These are phyloP conservation scores for Geotrypetes seraphini DNA, from an alignment of 2,797 vertebrate species.

Conservation along the genomic window DNA sequence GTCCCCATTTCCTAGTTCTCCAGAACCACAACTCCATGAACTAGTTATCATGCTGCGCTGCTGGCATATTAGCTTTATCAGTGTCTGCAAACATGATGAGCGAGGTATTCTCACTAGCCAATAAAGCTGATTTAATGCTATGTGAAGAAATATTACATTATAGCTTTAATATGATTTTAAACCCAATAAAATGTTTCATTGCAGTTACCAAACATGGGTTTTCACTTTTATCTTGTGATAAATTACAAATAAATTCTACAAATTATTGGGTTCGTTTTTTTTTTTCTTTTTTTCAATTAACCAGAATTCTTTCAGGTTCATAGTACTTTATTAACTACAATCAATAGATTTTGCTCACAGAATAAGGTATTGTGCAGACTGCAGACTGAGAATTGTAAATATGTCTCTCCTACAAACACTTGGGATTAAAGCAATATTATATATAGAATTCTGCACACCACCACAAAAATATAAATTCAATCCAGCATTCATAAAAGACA, in stretches of 20 bases:
- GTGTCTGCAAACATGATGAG: not conserved
- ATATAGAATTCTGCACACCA: constrained; percentile 5
- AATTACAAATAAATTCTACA: constrained; percentile 11
- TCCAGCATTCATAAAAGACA: not conserved
- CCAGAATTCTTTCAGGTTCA: constrained; percentile 18
- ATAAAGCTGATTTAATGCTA: constrained; percentile 1
- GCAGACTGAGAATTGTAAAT: constrained; percentile 29
- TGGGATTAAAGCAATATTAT: constrained; percentile 4
- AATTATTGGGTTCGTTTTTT: constrained; percentile 29
- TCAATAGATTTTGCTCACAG: constrained; percentile 47
- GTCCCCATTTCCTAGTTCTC: too few species aligned
- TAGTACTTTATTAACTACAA: constrained; percentile 23
- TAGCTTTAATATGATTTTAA: constrained; percentile 31
- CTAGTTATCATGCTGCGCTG: not conserved
- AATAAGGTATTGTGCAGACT: constrained; percentile 29
- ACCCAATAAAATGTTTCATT: constrained; percentile 26
- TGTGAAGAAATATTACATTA: constrained; percentile 26
- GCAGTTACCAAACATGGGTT: constrained; percentile 8
- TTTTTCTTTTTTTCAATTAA: constrained; percentile 47
- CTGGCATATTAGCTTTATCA: not conserved
- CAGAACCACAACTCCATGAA: too few species aligned
- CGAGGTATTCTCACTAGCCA: constrained; percentile 12
- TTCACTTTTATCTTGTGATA: constrained; percentile 17
- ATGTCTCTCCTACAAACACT: constrained; percentile 21
- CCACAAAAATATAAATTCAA: constrained; percentile 16